phyloP scores from a whole-genome alignment of 2,888 invertebrate species.

The Marasmarcha lunaedactyla region DNA sequence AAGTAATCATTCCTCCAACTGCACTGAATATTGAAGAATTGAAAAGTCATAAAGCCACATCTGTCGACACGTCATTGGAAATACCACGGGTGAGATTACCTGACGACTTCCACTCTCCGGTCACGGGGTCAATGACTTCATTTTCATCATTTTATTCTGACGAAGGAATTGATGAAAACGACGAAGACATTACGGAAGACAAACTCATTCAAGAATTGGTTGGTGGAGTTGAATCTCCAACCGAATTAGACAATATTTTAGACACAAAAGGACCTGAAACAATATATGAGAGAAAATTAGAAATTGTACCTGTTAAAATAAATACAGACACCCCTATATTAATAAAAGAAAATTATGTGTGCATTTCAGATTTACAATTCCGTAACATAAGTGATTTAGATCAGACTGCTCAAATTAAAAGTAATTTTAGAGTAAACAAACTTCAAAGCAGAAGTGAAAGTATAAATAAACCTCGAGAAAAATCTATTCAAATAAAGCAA shows the following conservation, averaged over 20 bases:
- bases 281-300: constrained; percentile 46
- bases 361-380: constrained; percentile 44
- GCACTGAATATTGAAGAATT: constrained; percentile 64
- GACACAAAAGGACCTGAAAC: constrained; percentile 59
- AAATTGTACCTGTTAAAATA: constrained; percentile 56
- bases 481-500: constrained; percentile 47
- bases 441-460: constrained; percentile 53
- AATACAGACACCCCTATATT: constrained; percentile 33
- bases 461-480: constrained; percentile 53
- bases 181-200: constrained; percentile 49
- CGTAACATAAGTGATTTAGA: constrained; percentile 42
- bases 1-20: constrained; percentile 66
- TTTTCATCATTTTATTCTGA: constrained; percentile 52
- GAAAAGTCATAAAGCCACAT: constrained; percentile 70
- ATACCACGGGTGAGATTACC: constrained; percentile 64
- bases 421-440: constrained; percentile 53
- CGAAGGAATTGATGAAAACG: constrained; percentile 33
- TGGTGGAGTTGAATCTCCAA: constrained; percentile 54
- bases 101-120: constrained; percentile 49
- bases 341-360: constrained; percentile 46
- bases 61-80: constrained; percentile 45
- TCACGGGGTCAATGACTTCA: constrained; percentile 38
- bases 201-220: constrained; percentile 55
- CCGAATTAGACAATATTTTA: constrained; percentile 36
- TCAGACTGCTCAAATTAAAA: constrained; percentile 55